A percentile compares a stretch with the other conserved stretches of the same genome.
phyloP scores from a whole-genome alignment of 1,140 invertebrate genomes.

The Pseudomyrmex flavicornis region DNA sequence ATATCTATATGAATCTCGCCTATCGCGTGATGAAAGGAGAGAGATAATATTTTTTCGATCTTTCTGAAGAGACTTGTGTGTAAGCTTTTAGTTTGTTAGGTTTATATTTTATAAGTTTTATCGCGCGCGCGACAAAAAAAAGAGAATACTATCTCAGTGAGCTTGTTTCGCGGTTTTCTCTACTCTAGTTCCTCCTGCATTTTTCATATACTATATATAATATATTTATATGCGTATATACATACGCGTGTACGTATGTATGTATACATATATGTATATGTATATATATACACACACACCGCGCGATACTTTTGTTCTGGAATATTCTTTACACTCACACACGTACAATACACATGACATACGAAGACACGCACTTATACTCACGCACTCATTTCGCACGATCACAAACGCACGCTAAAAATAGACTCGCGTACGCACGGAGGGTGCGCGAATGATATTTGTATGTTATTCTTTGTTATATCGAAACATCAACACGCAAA shows the following conservation, averaged over 20 bases:
- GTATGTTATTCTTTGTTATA: conserved; percentile 54
- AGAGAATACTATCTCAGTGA: conserved; percentile 49
- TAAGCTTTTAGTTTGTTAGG: conserved; percentile 43
- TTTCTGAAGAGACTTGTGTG: conserved; percentile 53
- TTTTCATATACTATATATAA: conserved; percentile 39
- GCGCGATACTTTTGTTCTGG: conserved; percentile 67
- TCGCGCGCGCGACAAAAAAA: conserved; percentile 26
- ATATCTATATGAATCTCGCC: conserved; percentile 62
- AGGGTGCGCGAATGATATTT: conserved; percentile 36
- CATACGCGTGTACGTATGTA: no score
- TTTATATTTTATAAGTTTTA: conserved; percentile 52
- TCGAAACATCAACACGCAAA: conserved; percentile 10
- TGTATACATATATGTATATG: no score
- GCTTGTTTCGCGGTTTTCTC: conserved; percentile 64
- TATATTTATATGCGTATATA: no score
- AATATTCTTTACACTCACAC: conserved; percentile 67
- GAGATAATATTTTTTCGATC: conserved; percentile 71
- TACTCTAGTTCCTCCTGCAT: conserved; percentile 9
- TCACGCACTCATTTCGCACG: conserved; percentile 38
- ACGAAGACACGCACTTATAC: conserved; percentile 61
- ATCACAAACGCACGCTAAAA: conserved; percentile 42
- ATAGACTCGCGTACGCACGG: conserved; percentile 54
- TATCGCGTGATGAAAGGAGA: conserved; percentile 57
- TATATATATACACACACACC: conserved; percentile 2
- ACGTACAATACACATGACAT: conserved; percentile 11